Conservation (phyloP, 2,888 invertebrate species). For the Amphiduros pacificus region DNA sequence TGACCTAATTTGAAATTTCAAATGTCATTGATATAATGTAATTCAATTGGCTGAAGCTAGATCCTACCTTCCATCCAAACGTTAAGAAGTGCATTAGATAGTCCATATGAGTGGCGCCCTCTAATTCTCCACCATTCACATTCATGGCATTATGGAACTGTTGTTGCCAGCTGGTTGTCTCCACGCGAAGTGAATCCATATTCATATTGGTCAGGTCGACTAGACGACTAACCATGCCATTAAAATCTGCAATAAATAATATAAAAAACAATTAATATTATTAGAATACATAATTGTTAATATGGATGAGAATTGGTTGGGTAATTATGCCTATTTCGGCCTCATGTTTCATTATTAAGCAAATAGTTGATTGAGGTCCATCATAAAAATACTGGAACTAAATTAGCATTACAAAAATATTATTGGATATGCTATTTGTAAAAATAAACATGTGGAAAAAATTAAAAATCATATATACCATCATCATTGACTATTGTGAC, state of each 20-base stretch:
- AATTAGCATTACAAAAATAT: too few relatives aligned
- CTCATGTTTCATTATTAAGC: too few relatives aligned
- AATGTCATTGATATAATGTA: background rate
- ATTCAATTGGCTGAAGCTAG: background rate
- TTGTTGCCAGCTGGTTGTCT: conserved; percentile 63
- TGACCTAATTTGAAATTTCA: too few relatives aligned
- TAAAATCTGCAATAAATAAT: conserved; percentile 60
- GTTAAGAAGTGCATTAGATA: conserved; percentile 66
- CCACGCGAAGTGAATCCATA: conserved; percentile 63
- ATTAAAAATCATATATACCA: too few relatives aligned
- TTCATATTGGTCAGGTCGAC: conserved; percentile 65
- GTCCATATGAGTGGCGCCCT: conserved; percentile 63
- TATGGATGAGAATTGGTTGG: too few relatives aligned
- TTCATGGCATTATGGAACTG: conserved; percentile 65
- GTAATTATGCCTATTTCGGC: too few relatives aligned
- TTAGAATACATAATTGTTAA: background rate
- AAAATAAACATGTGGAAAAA: too few relatives aligned
- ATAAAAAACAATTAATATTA: conserved; percentile 1
- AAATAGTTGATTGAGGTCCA: too few relatives aligned
- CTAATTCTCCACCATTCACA: conserved; percentile 67
- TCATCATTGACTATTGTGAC: conserved; percentile 67
- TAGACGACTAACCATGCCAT: conserved; percentile 64
- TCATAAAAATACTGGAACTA: too few relatives aligned
- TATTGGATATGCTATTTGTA: too few relatives aligned
- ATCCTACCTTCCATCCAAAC: conserved; percentile 65